Conservation (phyloP, 30 jellyfish, hydroid and myxozoan genomes). For the Haliclystus octoradiatus region DNA sequence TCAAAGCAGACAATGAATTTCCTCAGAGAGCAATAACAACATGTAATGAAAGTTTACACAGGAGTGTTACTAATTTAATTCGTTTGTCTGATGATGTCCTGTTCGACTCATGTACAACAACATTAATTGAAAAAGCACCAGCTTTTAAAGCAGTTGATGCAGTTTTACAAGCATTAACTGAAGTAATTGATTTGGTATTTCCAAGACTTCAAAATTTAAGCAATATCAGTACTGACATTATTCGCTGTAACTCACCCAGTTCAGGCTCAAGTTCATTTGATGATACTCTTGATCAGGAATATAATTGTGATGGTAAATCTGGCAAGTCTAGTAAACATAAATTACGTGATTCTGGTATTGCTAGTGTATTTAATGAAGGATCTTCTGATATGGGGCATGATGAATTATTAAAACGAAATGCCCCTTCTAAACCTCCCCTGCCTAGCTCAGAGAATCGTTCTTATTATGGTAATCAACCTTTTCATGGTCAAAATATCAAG, state of each 20-base stretch:
- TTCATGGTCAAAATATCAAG: conserved; percentile 47
- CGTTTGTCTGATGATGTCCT: conserved; percentile 92
- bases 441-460: conserved; percentile 82
- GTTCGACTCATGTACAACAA: conserved; percentile 77
- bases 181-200: conserved; percentile 61
- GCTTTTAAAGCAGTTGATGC: conserved; percentile 95
- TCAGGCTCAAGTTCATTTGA: conserved; percentile 76
- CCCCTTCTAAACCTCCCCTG: conserved; percentile 95
- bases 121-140: conserved; percentile 58
- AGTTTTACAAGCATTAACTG: conserved; percentile 53
- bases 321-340: neutral
- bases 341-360: conserved; percentile 62
- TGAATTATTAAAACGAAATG: conserved; percentile 11
- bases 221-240: too few relatives aligned
- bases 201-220: conserved; percentile 79
- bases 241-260: conserved; percentile 50
- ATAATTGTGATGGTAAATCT: too few relatives aligned
- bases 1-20: conserved; percentile 54
- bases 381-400: conserved; percentile 11
- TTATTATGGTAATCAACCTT: conserved; percentile 78
- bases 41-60: conserved; percentile 63
- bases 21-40: too few relatives aligned
- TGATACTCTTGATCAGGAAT: conserved; percentile 72
- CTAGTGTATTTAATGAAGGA: conserved; percentile 47
- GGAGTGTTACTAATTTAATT: conserved; percentile 76